Evolutionary conservation across 2,113 vertebrate species (phyloP).

Genomic region (Nymphicus hollandicus): DNA sequence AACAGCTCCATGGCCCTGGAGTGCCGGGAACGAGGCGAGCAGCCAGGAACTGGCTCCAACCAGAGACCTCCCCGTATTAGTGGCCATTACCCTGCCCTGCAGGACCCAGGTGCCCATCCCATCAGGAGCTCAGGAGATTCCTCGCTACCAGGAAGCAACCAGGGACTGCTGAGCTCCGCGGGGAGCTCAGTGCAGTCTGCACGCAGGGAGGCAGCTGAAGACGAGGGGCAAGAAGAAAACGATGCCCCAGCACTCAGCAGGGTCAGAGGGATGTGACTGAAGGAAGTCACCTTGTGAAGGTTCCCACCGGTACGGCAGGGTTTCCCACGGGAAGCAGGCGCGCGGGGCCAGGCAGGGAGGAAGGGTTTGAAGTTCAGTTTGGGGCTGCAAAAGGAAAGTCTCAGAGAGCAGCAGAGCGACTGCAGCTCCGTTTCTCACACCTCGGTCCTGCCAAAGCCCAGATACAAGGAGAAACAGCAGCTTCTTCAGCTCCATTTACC

Average conservation of each 20-base stretch:
- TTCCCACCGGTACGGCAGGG: not conserved
- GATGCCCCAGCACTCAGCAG: fast-evolving
- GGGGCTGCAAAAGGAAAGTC: not conserved
- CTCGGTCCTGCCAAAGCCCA: not conserved
- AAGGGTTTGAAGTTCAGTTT: not conserved
- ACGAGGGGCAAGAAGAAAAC: not conserved
- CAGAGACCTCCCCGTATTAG: not conserved
- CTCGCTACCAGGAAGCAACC: fast-evolving
- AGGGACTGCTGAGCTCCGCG: not conserved
- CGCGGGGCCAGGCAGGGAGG: not conserved
- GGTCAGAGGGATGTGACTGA: not conserved
- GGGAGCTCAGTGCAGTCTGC: not conserved
- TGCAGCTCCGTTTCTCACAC: not conserved
- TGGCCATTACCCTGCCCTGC: not conserved
- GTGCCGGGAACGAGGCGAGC: fast-evolving
- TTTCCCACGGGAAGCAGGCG: not conserved
- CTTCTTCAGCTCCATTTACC: not conserved
- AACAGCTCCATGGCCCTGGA: fast-evolving
- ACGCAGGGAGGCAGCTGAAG: not conserved
- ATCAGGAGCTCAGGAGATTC: not conserved
- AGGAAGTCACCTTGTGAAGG: not conserved
- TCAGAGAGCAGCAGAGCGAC: not conserved
- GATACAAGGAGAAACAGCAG: not conserved
- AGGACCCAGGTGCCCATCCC: not conserved
- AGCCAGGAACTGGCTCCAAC: not conserved